A percentile compares a stretch with the other conserved stretches of the same genome.
Evolutionary conservation across 2,113 vertebrate species (phyloP).

Genomic region (Nannospalax galili): DNA sequence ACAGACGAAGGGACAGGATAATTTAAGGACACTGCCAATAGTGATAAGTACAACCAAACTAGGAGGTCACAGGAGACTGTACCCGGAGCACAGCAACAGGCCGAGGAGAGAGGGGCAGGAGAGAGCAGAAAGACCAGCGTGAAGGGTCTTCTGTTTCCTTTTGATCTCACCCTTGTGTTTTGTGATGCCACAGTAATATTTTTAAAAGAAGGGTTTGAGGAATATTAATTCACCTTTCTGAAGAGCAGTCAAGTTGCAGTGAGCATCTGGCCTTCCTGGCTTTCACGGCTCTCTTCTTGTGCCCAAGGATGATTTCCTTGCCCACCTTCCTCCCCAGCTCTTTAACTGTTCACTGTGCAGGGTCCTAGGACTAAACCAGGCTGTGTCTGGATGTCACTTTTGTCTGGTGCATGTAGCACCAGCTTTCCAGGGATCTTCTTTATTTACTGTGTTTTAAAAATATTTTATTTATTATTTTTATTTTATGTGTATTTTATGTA

Average conservation of each 20-base stretch:
- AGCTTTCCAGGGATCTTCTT: too few species aligned
- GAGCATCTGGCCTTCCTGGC: not conserved
- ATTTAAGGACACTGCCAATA: not conserved
- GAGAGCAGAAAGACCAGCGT: not conserved
- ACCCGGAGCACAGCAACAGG: accelerated
- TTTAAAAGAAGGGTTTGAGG: not conserved
- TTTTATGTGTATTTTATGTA: too few species aligned
- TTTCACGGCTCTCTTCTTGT: not conserved
- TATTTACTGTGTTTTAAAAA: too few species aligned
- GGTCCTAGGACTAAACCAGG: not conserved
- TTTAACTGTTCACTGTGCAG: not conserved
- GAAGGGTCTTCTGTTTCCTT: not conserved
- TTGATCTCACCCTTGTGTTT: not conserved
- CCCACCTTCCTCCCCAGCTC: not conserved
- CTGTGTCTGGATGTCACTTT: not conserved
- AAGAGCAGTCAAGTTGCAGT: not conserved
- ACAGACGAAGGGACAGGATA: not conserved
- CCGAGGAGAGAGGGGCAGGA: not conserved
- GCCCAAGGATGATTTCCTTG: not conserved
- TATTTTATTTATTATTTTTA: too few species aligned
- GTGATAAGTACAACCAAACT: not conserved
- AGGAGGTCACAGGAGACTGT: not conserved
- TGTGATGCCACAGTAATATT: not conserved
- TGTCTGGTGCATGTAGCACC: not conserved
- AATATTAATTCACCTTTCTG: not conserved